Conservation (phyloP, 2,797 vertebrate genomes). For the Gobio occitaniae region DNA sequence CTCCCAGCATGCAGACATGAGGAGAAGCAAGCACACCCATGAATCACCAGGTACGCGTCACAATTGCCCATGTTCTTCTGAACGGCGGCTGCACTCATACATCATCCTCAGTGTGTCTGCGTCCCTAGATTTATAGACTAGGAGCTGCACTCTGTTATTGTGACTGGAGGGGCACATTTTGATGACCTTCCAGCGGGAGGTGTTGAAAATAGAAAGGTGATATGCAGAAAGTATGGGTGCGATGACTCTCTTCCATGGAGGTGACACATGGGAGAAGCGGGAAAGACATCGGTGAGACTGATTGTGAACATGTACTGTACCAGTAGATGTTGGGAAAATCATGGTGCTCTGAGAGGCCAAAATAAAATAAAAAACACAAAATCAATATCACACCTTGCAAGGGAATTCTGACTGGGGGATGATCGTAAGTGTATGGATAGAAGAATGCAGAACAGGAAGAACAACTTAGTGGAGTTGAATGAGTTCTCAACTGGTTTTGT, state of each 20-base stretch:
- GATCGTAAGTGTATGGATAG: background rate
- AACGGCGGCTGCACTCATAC: background rate
- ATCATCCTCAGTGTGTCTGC: conserved; percentile 30
- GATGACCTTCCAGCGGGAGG: conserved; percentile 28
- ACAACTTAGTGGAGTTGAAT: background rate
- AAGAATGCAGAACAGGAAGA: background rate
- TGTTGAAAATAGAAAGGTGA: conserved; percentile 43
- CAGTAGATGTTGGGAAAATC: background rate
- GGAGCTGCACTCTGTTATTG: conserved; percentile 29
- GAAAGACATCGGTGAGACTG: background rate
- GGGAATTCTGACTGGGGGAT: background rate
- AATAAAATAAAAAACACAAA: background rate
- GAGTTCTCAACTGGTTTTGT: background rate
- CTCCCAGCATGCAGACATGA: conserved; percentile 8
- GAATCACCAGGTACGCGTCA: conserved; percentile 29
- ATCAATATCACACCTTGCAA: background rate
- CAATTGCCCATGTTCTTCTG: conserved; percentile 18
- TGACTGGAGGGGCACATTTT: conserved; percentile 28
- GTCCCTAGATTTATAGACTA: conserved; percentile 45
- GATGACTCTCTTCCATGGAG: background rate
- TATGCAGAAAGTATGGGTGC: background rate
- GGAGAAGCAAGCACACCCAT: background rate
- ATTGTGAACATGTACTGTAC: background rate
- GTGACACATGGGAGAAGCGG: background rate
- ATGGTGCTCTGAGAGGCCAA: background rate